Evolutionary conservation across 2,797 vertebrate genomes (phyloP).

Genomic region (Myoxocephalus aenaeus): DNA sequence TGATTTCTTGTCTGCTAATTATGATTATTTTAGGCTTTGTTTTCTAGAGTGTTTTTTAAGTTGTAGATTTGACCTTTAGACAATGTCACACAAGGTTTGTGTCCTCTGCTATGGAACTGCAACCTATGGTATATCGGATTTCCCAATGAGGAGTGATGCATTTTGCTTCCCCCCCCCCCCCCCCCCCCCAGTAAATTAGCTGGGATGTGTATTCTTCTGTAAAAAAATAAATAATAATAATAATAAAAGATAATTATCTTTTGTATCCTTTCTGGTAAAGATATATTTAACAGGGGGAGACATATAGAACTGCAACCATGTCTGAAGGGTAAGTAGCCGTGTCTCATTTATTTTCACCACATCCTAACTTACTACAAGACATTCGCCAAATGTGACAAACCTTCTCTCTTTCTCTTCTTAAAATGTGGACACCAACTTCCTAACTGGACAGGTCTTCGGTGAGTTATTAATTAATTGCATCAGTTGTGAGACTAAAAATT

Average conservation of each 20-base stretch:
- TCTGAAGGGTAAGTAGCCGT: conserved; percentile 76
- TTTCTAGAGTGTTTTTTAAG: background rate
- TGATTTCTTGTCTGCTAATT: conserved; percentile 3
- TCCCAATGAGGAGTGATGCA: background rate
- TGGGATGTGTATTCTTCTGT: background rate
- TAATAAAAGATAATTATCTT: background rate
- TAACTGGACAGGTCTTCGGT: conserved; percentile 49
- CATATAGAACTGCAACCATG: conserved; percentile 65
- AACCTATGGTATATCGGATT: background rate
- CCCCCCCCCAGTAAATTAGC: background rate
- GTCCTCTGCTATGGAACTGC: background rate
- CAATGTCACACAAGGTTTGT: conserved; percentile 44
- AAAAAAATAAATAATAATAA: background rate
- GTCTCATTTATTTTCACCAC: background rate
- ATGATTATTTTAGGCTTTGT: background rate
- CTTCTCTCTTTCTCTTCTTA: conserved; percentile 33
- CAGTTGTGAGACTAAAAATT: background rate
- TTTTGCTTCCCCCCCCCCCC: background rate
- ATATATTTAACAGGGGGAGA: conserved; percentile 30
- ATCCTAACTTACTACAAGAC: background rate
- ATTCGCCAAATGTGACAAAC: conserved; percentile 5
- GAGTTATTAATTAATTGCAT: conserved; percentile 42
- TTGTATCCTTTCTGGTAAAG: background rate
- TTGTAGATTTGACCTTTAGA: conserved; percentile 55
- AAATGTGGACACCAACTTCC: conserved; percentile 19